A percentile compares a stretch with the other conserved stretches of the same genome.
phyloP scores from a whole-genome alignment of 2,797 vertebrate species.

The Chrosomus eos region DNA sequence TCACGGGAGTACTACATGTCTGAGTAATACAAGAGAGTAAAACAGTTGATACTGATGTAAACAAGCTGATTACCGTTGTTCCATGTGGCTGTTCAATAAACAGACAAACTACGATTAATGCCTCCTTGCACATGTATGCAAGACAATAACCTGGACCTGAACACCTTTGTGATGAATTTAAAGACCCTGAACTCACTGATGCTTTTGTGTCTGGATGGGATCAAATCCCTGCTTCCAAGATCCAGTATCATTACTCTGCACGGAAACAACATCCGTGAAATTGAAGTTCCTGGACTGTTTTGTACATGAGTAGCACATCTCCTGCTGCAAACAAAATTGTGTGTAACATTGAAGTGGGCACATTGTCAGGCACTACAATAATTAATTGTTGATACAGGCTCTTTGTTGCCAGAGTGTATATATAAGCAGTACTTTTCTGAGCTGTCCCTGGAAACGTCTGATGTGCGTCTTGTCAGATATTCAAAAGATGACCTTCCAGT shows the following conservation, averaged over 20 bases:
- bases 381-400: conserved; percentile 28
- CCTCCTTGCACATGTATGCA: too few species aligned
- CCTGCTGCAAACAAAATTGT: conserved; percentile 10
- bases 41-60: too few species aligned
- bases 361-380: background rate
- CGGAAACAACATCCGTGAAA: conserved; percentile 16
- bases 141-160: too few species aligned
- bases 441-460: background rate
- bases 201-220: background rate
- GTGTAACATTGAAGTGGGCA: conserved; percentile 7
- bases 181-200: background rate
- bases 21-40: too few species aligned
- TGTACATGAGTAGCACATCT: conserved; percentile 13
- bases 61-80: too few species aligned
- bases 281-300: background rate
- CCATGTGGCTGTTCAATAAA: too few species aligned
- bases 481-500: background rate
- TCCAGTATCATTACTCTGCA: background rate
- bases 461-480: background rate
- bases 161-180: background rate
- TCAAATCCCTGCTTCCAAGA: background rate
- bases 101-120: too few species aligned
- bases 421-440: background rate
- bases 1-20: too few species aligned
- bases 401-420: background rate